Evolutionary conservation across 2,888 invertebrate species (phyloP).

Genomic region (Gymnocheta viridis): DNA sequence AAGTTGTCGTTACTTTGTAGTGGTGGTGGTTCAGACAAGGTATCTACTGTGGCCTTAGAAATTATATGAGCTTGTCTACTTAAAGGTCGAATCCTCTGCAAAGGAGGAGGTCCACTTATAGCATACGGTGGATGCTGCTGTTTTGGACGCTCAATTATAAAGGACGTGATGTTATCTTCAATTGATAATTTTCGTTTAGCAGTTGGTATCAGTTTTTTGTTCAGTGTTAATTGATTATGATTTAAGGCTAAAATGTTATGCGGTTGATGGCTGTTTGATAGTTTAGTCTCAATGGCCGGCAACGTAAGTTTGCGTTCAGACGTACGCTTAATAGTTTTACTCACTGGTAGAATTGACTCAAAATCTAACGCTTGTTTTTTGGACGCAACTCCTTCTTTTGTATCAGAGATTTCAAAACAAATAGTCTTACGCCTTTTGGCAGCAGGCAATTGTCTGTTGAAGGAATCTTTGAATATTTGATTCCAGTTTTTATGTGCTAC

Average conservation of each 20-base stretch:
- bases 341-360: constrained; percentile 43
- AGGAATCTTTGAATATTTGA: constrained; percentile 53
- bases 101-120: constrained; percentile 24
- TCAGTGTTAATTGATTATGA: constrained; percentile 36
- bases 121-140: constrained; percentile 34
- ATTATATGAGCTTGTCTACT: constrained; percentile 12
- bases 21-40: constrained; percentile 12
- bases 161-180: constrained; percentile 76
- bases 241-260: constrained; percentile 37
- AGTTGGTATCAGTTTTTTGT: constrained; percentile 58
- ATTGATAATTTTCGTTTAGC: constrained; percentile 74
- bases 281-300: constrained; percentile 56
- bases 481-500: constrained; percentile 40
- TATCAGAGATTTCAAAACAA: constrained; percentile 54
- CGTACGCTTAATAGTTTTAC: constrained; percentile 46
- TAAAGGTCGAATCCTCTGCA: constrained; percentile 43
- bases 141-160: constrained; percentile 73
- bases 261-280: constrained; percentile 5
- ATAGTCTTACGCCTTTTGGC: constrained; percentile 61
- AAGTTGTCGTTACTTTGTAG: constrained; percentile 39
- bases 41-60: constrained; percentile 4
- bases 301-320: constrained; percentile 60
- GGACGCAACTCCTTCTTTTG: constrained; percentile 31
- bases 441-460: constrained; percentile 25
- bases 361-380: constrained; percentile 60